Evolutionary conservation across 2,888 invertebrate species (phyloP), one percentile per base, ranked within the genome.

Genomic region (Tryphoninae sp.): DNA sequence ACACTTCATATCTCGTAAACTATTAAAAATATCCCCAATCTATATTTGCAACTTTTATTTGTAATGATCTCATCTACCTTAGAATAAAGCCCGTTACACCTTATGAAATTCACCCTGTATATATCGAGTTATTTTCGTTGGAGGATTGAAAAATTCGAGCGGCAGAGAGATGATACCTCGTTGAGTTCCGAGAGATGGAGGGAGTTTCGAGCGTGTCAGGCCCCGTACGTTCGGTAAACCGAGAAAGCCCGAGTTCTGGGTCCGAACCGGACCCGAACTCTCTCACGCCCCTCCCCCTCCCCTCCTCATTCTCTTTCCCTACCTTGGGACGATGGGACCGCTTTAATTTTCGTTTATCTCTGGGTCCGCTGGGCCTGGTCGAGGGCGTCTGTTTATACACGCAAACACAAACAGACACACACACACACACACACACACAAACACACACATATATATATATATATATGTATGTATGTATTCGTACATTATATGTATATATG

Each of bases 321-420:
- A 6, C 6, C 19, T 40, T 53, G 59, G 68, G 53, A 68, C 68
- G 68, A 67, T 59, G 33, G 13, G 75, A 45, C 69, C 74, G 74
- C 65, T 75, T 75, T 71, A 75, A 75, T 75, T 80, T 79, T 75
- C 80, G 75, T 80, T 71, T 75, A 80, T 80, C 79, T 71, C 42
- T 45, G 61, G 68, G 67, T 61, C 58, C 58, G 22, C 19, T 23
- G 58, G 13, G 45, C 13, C 13, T 13, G 45, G 11, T 45, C 11
- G 11, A 45, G 9, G 45, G 45, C 62, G 51, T 51, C 51, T 51
- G 51, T n/a, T n/a, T 11, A n/a, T n/a, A 51, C 51, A n/a, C 45
- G 13, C 42, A 67, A 6, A 45, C 22, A n/a, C 40, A n/a, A 22
- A 67, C 67, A 19, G 19, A 23, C 42, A 67, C 6, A 45, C 22